phyloP scores from a whole-genome alignment of 2,888 invertebrate species.

The Zaprionus bogoriensis region DNA sequence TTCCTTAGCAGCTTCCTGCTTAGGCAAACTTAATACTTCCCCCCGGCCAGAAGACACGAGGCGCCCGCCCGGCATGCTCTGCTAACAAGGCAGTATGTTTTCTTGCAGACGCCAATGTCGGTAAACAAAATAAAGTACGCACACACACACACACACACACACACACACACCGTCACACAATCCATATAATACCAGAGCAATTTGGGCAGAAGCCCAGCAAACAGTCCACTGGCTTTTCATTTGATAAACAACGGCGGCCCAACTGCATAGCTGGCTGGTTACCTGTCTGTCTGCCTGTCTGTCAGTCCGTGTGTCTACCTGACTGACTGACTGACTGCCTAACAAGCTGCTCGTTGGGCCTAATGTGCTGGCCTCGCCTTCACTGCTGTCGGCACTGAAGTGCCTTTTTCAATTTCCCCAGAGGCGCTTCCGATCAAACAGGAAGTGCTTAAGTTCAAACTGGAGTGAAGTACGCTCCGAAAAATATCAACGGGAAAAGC shows the following conservation, averaged over 20 bases:
- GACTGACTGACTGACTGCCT: conserved; percentile 34
- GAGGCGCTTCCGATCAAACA: conserved; percentile 82
- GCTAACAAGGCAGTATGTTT: conserved; percentile 41
- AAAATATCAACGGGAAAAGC: conserved; percentile 3
- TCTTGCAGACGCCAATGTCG: conserved; percentile 55
- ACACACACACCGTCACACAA: background rate
- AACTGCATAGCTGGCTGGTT: conserved; percentile 54
- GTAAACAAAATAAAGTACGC: conserved; percentile 55
- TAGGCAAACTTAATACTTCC: conserved; percentile 73
- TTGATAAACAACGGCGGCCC: conserved; percentile 56
- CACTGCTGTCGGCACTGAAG: conserved; percentile 65
- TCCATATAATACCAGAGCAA: conserved; percentile 54
- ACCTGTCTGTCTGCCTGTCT: conserved; percentile 22
- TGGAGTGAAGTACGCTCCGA: conserved; percentile 39
- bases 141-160: conserved; percentile 24
- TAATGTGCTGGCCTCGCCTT: conserved; percentile 53
- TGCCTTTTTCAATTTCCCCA: conserved; percentile 81
- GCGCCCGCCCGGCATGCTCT: conserved; percentile 37
- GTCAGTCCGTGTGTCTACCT: conserved; percentile 17
- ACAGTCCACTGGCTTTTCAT: conserved; percentile 48
- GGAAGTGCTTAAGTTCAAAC: conserved; percentile 82
- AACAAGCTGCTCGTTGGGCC: conserved; percentile 54
- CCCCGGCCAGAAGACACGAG: conserved; percentile 45
- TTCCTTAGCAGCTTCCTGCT: conserved; percentile 78
- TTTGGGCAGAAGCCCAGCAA: conserved; percentile 39